These are phyloP conservation scores for Galeopsomyia nigrocyanea DNA, from an alignment of 2,888 invertebrate genomes.

Conservation along the genomic window DNA sequence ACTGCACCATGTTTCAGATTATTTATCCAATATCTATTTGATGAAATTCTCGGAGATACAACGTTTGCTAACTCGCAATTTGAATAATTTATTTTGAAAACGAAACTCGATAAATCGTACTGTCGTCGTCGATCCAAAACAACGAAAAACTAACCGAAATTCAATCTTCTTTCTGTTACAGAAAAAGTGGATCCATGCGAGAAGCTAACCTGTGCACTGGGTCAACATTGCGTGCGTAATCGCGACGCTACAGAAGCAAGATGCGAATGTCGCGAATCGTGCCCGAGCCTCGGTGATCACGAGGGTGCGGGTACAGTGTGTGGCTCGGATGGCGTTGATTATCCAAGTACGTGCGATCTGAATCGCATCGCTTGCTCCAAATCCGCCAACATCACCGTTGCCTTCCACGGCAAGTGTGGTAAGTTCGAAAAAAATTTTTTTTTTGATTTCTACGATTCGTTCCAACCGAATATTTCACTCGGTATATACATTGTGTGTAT, in stretches of 20 bases:
- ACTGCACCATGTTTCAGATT: too few relatives aligned
- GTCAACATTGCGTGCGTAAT: slow-evolving; percentile 73
- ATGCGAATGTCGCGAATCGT: slow-evolving; percentile 84
- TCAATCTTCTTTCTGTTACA: slow-evolving; percentile 55
- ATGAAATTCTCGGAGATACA: too few relatives aligned
- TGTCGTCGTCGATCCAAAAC: too few relatives aligned
- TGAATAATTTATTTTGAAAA: too few relatives aligned
- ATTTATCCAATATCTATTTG: too few relatives aligned
- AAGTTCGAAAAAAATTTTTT: slow-evolving; percentile 56
- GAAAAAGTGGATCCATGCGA: slow-evolving; percentile 73
- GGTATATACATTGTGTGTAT: neutral
- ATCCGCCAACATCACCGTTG: slow-evolving; percentile 82
- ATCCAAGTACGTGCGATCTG: slow-evolving; percentile 88
- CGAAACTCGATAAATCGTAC: too few relatives aligned
- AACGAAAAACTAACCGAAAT: too few relatives aligned
- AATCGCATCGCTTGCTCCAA: slow-evolving; percentile 83
- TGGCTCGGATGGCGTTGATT: slow-evolving; percentile 87
- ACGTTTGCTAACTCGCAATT: too few relatives aligned
- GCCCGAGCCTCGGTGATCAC: slow-evolving; percentile 88
- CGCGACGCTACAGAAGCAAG: slow-evolving; percentile 79
- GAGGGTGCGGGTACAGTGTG: slow-evolving; percentile 85
- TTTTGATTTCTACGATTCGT: too few relatives aligned
- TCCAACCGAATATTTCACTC: too few relatives aligned
- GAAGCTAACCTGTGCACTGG: slow-evolving; percentile 72
- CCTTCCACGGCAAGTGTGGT: slow-evolving; percentile 91